phyloP scores from a whole-genome alignment of 2,888 invertebrate genomes.

The Netelia fuscicornis region DNA sequence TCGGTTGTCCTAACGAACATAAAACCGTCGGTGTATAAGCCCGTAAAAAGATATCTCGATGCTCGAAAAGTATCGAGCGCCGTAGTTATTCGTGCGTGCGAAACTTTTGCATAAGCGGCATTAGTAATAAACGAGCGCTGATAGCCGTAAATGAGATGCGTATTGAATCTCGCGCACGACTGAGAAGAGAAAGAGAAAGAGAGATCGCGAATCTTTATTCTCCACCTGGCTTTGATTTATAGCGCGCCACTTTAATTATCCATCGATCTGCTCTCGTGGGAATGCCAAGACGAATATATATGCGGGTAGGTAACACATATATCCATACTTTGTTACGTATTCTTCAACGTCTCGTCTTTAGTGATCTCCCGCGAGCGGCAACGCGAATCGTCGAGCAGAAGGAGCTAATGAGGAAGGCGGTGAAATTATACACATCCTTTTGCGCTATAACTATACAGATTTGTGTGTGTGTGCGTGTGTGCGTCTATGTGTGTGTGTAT shows the following conservation, averaged over 20 bases:
- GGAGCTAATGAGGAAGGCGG: conserved; percentile 61
- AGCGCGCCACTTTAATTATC: conserved; percentile 62
- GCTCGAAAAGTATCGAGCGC: conserved; percentile 20
- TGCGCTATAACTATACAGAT: not conserved
- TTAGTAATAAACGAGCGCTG: conserved; percentile 55
- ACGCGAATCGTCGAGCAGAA: conserved; percentile 21
- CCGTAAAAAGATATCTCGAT: conserved; percentile 42
- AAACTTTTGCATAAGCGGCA: conserved; percentile 38
- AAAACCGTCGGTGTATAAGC: not conserved
- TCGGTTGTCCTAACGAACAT: not conserved
- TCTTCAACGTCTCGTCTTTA: conserved; percentile 53
- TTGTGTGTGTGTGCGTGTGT: not conserved
- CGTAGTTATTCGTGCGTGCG: conserved; percentile 46
- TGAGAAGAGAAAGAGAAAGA: conserved; percentile 17
- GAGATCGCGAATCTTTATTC: conserved; percentile 43
- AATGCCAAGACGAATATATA: conserved; percentile 38
- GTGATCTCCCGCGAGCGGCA: conserved; percentile 34
- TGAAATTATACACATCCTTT: conserved; percentile 56
- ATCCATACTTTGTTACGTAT: conserved; percentile 61
- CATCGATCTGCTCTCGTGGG: conserved; percentile 65
- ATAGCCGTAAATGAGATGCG: conserved; percentile 58
- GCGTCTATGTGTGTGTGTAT: not conserved
- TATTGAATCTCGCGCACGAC: conserved; percentile 34
- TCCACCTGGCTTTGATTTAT: conserved; percentile 60
- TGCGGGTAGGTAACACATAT: not conserved